Evolutionary conservation across 92 coral and sea anemone species (phyloP).

Genomic region (Actinernus sp.): DNA sequence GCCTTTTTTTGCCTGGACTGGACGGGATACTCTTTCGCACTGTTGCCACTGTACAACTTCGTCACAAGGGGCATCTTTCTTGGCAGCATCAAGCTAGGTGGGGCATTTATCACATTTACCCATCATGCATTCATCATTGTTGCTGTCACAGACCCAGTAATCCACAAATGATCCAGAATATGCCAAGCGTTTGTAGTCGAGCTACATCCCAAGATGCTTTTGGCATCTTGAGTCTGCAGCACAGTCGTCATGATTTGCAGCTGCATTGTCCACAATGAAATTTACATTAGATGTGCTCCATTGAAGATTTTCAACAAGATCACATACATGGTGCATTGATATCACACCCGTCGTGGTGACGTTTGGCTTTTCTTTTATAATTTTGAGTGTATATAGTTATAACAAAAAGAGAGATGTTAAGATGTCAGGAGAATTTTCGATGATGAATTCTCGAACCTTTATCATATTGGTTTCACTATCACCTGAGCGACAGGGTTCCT

Average conservation of each 20-base stretch:
- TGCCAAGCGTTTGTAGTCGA: slow-evolving; percentile 60
- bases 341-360: slow-evolving; percentile 62
- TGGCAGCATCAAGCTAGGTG: too few relatives aligned
- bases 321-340: slow-evolving; percentile 64
- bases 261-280: slow-evolving; percentile 50
- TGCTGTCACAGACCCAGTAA: too few relatives aligned
- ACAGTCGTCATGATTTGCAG: slow-evolving; percentile 13
- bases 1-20: too few relatives aligned
- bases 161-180: too few relatives aligned
- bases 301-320: slow-evolving; percentile 47
- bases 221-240: slow-evolving; percentile 69
- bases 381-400: too few relatives aligned
- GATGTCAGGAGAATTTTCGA: slow-evolving; percentile 22
- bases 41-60: too few relatives aligned
- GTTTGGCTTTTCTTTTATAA: slow-evolving; percentile 44
- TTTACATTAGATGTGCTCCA: slow-evolving; percentile 68
- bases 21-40: too few relatives aligned
- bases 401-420: slow-evolving; percentile 30
- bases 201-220: slow-evolving; percentile 60
- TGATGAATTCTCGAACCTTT: slow-evolving; percentile 44
- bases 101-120: too few relatives aligned
- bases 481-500: slow-evolving; percentile 42
- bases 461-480: slow-evolving; percentile 57
- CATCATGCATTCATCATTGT: too few relatives aligned
- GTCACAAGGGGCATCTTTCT: too few relatives aligned